phyloP scores from a whole-genome alignment of 2,797 vertebrate species.

The Protonibea diacanthus region DNA sequence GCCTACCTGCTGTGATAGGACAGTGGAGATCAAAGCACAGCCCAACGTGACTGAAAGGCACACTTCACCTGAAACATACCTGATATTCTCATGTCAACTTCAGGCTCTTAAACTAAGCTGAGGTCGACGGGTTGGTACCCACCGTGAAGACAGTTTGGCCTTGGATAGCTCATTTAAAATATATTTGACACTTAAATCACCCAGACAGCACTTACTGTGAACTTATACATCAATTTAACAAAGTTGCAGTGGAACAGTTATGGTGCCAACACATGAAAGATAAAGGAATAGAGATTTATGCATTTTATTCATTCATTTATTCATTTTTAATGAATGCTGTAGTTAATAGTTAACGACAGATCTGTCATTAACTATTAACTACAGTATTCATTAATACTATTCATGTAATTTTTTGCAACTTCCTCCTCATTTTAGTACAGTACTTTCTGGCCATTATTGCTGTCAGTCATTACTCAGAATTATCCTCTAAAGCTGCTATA shows the following conservation, averaged over 20 bases:
- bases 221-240: slow-evolving; percentile 14
- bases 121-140: slow-evolving; percentile 6
- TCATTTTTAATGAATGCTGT: background rate
- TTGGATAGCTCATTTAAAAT: slow-evolving; percentile 17
- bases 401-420: background rate
- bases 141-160: slow-evolving; percentile 18
- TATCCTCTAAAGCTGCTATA: background rate
- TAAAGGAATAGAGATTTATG: background rate
- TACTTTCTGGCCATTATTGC: background rate
- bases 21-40: slow-evolving; percentile 55
- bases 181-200: slow-evolving; percentile 8
- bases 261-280: slow-evolving; percentile 19
- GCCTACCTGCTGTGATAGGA: slow-evolving; percentile 56
- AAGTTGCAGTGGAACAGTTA: background rate
- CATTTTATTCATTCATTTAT: slow-evolving; percentile 4
- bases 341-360: too few relatives aligned
- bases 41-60: slow-evolving; percentile 36
- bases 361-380: slow-evolving; percentile 1
- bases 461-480: background rate
- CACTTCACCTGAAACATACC: slow-evolving; percentile 57
- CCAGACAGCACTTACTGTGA: slow-evolving; percentile 1
- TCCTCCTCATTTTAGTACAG: background rate
- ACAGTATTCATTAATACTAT: too few relatives aligned
- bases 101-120: slow-evolving; percentile 19
- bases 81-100: slow-evolving; percentile 44